These are phyloP conservation scores for Poeciliopsis turrubarensis DNA, from an alignment of 2,113 vertebrate genomes.

Conservation along the genomic window DNA sequence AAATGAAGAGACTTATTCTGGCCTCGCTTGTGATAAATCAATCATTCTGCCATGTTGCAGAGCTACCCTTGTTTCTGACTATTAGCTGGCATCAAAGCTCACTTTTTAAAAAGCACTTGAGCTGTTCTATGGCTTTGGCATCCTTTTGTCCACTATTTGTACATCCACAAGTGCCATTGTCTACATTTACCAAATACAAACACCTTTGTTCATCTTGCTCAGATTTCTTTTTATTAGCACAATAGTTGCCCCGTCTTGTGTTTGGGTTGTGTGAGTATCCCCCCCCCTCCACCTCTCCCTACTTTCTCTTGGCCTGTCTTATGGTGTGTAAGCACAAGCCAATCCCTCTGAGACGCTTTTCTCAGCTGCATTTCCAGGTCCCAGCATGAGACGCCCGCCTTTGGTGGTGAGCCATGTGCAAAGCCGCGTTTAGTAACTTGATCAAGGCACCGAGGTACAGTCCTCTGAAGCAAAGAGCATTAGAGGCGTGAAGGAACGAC, in stretches of 20 bases:
- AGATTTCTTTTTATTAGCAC: slow-evolving; percentile 48
- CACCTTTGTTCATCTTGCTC: slow-evolving; percentile 31
- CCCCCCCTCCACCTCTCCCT: slow-evolving; percentile 17
- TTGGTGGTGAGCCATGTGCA: slow-evolving; percentile 74
- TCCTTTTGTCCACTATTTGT: slow-evolving; percentile 17
- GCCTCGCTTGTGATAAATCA: slow-evolving; percentile 54
- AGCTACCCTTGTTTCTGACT: slow-evolving; percentile 43
- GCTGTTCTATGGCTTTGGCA: slow-evolving; percentile 26
- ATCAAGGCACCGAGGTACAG: slow-evolving; percentile 75
- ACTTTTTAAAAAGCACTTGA: slow-evolving; percentile 41
- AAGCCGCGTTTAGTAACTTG: slow-evolving; percentile 77
- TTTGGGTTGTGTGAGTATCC: slow-evolving; percentile 48
- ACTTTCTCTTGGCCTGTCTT: slow-evolving; percentile 58
- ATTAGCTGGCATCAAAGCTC: slow-evolving; percentile 55
- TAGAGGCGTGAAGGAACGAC: slow-evolving; percentile 75
- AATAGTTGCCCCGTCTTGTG: slow-evolving; percentile 37
- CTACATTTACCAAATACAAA: slow-evolving; percentile 27
- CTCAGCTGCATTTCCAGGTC: slow-evolving; percentile 70
- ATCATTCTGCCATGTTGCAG: slow-evolving; percentile 52
- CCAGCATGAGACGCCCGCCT: slow-evolving; percentile 70
- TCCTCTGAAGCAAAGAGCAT: slow-evolving; percentile 79
- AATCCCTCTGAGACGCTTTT: slow-evolving; percentile 72
- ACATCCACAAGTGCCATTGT: background rate
- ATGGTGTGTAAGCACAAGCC: slow-evolving; percentile 66
- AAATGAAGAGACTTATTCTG: slow-evolving; percentile 57